phyloP scores from a whole-genome alignment of 2,113 vertebrate genomes.

The Phalacrocorax aristotelis region DNA sequence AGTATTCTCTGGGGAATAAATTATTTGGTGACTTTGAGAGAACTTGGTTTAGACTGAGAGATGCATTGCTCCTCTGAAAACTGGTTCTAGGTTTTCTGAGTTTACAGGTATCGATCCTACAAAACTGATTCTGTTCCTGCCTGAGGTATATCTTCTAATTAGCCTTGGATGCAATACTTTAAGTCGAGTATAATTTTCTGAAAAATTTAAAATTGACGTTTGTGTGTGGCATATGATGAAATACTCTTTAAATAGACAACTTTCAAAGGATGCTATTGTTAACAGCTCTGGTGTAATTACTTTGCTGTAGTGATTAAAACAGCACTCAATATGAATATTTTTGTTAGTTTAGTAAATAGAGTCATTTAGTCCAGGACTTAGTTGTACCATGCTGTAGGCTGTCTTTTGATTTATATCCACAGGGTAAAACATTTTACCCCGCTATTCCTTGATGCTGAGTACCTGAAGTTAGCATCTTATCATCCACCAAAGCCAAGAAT shows the following conservation, averaged over 20 bases:
- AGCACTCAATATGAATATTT: neutral
- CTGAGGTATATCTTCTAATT: neutral
- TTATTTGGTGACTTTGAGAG: slow-evolving; percentile 13
- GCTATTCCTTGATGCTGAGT: neutral
- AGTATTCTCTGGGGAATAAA: slow-evolving; percentile 38
- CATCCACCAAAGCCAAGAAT: neutral
- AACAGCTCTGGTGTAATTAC: neutral
- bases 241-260: neutral
- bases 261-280: neutral
- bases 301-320: neutral
- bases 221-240: neutral
- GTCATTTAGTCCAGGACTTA: neutral
- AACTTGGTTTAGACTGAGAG: neutral
- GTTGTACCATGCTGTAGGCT: neutral
- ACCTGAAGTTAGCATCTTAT: neutral
- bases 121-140: neutral
- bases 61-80: neutral
- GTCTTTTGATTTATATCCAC: neutral
- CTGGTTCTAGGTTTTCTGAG: neutral
- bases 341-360: neutral
- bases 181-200: neutral
- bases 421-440: neutral
- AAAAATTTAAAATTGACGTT: neutral
- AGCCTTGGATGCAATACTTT: neutral
- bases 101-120: neutral